Base-by-base conservation (phyloP, 2,113 vertebrate species). In the Clinocottus analis region DNA sequence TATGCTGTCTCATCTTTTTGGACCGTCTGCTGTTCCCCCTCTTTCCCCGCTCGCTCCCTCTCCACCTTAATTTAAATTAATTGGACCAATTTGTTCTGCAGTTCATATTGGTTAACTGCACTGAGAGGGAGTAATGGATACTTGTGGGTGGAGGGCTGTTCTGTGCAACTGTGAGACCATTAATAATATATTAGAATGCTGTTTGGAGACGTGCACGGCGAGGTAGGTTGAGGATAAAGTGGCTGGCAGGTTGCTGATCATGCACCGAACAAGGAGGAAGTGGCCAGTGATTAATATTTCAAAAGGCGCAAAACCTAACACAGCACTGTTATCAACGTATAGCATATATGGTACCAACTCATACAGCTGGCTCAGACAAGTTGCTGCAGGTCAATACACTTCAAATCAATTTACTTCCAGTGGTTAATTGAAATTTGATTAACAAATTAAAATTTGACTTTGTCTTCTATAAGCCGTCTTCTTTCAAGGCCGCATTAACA, bases 161-260 rank as follows among this genome's bases (percentile, higher is more conserved):
- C 84, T 86, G 73, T 78, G 82, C 72, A 73, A 89, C 90, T 75
- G 77, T 25, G 76, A 75, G 76, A 16, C 77, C 78, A 93, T 94
- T 90, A 93, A 93, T 93, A 93, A 94, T 91, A 81, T 82, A 94
- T 91, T 68, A 86, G 86, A 55, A 78, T 55, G 66, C 78, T 71
- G 89, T 88, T 90, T 83, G 79, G 86, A 87, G 83, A 80, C 53
- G 87, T 83, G 86, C 70, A 71, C 66, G 17, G 58, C 2, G 79
- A 88, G 85, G 92, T 85, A 41, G 89, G 84, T 55, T 67, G 75
- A 89, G 90, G 76, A 92, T 89, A 84, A 81, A 86, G 82, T 83
- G 80, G 75, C 83, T 77, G 76, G 83, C 72, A 72, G 71, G 85
- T 65, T 87, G 91, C 90, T 92, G 91, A 91, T 92, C 79, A 80